These are phyloP conservation scores for Phymatocera aterrima DNA, from an alignment of 2,888 invertebrate species.

Conservation along the genomic window DNA sequence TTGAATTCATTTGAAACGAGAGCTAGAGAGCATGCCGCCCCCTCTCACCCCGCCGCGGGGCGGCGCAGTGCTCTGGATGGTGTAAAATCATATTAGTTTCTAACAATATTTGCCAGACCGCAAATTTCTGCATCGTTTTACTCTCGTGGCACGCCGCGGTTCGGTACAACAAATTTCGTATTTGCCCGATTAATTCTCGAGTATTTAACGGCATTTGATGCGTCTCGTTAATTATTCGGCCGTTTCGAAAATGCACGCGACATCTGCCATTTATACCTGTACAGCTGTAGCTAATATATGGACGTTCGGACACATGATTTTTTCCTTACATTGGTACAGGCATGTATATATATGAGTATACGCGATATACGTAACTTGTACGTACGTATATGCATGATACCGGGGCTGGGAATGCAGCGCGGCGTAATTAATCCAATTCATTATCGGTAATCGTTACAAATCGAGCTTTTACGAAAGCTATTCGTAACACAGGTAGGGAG, in stretches of 20 bases:
- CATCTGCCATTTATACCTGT: slow-evolving; percentile 53
- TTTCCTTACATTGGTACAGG: too few species aligned
- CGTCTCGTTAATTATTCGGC: slow-evolving; percentile 71
- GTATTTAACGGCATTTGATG: slow-evolving; percentile 70
- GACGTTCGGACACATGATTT: neutral
- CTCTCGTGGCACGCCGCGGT: slow-evolving; percentile 58
- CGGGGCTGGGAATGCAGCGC: neutral
- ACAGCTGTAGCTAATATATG: neutral
- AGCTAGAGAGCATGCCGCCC: too few species aligned
- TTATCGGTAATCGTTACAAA: neutral
- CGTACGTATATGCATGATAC: too few species aligned
- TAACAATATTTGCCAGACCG: slow-evolving; percentile 66
- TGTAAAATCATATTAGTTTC: slow-evolving; percentile 69
- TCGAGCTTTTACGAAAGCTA: neutral
- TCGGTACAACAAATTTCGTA: slow-evolving; percentile 67
- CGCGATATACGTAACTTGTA: too few species aligned
- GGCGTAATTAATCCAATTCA: neutral
- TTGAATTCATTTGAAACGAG: slow-evolving; percentile 20
- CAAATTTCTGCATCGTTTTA: slow-evolving; percentile 57
- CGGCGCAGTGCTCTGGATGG: slow-evolving; percentile 41
- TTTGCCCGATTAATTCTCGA: slow-evolving; percentile 69
- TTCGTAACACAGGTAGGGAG: too few species aligned
- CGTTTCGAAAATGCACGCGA: too few species aligned
- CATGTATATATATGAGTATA: too few species aligned
- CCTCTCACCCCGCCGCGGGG: too few species aligned